Conservation (phyloP, 1,140 invertebrate species). For the honey bee (Apis mellifera) region DNA sequence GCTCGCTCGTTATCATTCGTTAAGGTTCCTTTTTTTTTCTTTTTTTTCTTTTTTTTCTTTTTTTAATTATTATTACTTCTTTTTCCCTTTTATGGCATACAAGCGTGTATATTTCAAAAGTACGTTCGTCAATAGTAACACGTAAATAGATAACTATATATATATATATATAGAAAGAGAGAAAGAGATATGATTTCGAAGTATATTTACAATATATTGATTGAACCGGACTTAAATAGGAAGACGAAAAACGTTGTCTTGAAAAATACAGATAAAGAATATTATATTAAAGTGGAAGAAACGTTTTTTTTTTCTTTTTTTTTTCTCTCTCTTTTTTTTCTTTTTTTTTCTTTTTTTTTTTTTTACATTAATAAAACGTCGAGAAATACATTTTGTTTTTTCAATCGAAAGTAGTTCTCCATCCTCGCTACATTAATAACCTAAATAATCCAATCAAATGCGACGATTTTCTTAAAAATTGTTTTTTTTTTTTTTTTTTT, state of each 20-base stretch:
- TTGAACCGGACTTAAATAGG: conserved; percentile 32
- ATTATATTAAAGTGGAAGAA: conserved; percentile 43
- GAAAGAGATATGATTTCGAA: not conserved
- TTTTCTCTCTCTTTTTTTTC: not conserved
- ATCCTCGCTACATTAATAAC: not conserved
- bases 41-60: not conserved
- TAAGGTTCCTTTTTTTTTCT: not conserved
- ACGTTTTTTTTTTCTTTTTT: not conserved
- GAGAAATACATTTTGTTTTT: conserved; percentile 3
- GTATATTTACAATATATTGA: conserved; percentile 32
- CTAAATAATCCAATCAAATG: conserved; percentile 31
- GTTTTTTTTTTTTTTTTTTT: not conserved
- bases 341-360: not conserved
- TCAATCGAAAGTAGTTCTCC: conserved; percentile 5
- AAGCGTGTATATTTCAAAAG: conserved; percentile 24
- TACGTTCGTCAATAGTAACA: conserved; percentile 22
- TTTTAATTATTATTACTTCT: not conserved
- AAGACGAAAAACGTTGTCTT: conserved; percentile 49
- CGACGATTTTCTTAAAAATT: conserved; percentile 31
- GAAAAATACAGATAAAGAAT: conserved; percentile 45
- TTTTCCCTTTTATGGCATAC: conserved; percentile 4
- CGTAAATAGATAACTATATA: not conserved
- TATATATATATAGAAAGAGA: not conserved
- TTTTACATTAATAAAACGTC: conserved; percentile 27
- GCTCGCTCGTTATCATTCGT: conserved; percentile 34